phyloP scores from a whole-genome alignment of 2,888 invertebrate genomes.

The Agelastica alni region DNA sequence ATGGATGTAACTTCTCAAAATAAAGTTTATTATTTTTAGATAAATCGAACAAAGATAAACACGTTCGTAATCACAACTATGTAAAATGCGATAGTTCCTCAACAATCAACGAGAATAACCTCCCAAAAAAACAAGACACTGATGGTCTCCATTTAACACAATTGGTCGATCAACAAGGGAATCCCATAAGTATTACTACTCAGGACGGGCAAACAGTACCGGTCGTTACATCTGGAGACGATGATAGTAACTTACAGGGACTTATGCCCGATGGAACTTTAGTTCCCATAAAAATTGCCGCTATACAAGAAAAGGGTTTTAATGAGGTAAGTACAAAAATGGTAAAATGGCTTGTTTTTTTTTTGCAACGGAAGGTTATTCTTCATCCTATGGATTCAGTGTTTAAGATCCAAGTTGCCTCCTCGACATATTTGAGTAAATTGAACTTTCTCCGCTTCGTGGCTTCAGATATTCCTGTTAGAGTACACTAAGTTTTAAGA shows the following conservation, averaged over 20 bases:
- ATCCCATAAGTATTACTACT: conserved; percentile 69
- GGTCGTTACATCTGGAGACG: conserved; percentile 62
- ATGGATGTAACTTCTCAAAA: no score
- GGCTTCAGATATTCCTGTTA: no score
- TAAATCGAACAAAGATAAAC: conserved; percentile 10
- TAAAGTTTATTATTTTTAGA: conserved; percentile 61
- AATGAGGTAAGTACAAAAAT: conserved; percentile 18
- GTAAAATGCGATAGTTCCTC: not conserved
- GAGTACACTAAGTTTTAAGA: no score
- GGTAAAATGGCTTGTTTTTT: no score
- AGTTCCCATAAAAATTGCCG: conserved; percentile 49
- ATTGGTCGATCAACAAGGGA: conserved; percentile 71
- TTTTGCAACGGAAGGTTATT: no score
- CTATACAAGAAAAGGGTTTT: conserved; percentile 21
- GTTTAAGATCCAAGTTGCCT: no score
- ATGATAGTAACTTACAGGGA: conserved; percentile 57
- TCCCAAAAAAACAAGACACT: not conserved
- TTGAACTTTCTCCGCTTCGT: no score
- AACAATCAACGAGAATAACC: not conserved
- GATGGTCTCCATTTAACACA: conserved; percentile 50
- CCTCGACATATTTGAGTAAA: no score
- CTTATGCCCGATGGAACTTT: conserved; percentile 57
- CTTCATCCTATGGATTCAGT: no score
- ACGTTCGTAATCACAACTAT: conserved; percentile 1
- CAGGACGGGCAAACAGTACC: conserved; percentile 70